Conservation (phyloP, 2,888 invertebrate genomes). For the Neria commutata region DNA sequence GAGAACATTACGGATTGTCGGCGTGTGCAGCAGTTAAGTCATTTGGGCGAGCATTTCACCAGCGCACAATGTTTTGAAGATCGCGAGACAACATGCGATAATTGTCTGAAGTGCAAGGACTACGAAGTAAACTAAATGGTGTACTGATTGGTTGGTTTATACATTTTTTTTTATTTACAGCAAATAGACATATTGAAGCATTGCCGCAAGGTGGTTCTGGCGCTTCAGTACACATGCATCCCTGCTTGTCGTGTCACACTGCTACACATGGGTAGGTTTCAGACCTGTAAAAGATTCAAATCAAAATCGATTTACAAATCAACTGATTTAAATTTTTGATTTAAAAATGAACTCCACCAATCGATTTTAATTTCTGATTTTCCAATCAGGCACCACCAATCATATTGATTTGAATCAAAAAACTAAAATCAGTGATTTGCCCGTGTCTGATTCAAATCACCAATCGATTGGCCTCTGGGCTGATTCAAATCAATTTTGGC, state of each 20-base stretch:
- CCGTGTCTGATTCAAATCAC: too few species aligned
- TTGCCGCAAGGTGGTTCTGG: conserved; percentile 72
- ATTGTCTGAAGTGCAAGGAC: conserved; percentile 74
- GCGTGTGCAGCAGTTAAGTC: conserved; percentile 81
- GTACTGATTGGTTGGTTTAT: conserved; percentile 5
- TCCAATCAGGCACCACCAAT: too few species aligned
- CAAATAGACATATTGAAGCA: conserved; percentile 79
- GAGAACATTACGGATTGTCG: conserved; percentile 94
- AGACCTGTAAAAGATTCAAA: background rate
- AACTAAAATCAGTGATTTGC: too few species aligned
- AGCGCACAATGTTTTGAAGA: conserved; percentile 73
- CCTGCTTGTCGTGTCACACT: conserved; percentile 69
- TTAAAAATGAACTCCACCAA: too few species aligned
- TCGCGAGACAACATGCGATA: conserved; percentile 82
- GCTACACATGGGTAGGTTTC: conserved; percentile 68
- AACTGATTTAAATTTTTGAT: too few species aligned
- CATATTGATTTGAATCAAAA: too few species aligned
- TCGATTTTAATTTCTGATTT: too few species aligned
- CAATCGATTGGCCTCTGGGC: too few species aligned
- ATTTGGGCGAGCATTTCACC: conserved; percentile 85
- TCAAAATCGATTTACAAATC: too few species aligned
- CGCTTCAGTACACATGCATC: conserved; percentile 69
- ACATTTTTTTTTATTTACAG: conserved; percentile 42
- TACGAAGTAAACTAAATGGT: conserved; percentile 61
- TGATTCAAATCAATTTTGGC: too few species aligned